Percentiles rank a stretch among this genome's conserved stretches.
Evolutionary conservation across 2,113 vertebrate genomes (phyloP).

Genomic region (Lonchura striata): DNA sequence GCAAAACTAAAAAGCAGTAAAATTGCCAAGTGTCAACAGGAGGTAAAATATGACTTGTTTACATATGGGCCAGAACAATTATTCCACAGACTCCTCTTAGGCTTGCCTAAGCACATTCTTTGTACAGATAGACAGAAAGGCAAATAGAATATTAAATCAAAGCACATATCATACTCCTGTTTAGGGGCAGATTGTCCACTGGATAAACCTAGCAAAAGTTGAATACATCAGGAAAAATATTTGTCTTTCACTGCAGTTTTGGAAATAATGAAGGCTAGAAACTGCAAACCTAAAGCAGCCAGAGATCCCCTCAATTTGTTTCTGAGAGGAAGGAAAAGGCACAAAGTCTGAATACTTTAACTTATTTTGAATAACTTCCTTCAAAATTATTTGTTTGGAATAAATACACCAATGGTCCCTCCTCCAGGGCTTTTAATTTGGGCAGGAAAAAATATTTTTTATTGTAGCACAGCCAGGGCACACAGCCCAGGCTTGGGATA

Average conservation of each 20-base stretch:
- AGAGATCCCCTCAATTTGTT: background rate
- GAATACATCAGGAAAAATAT: background rate
- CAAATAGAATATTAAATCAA: background rate
- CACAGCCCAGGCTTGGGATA: background rate
- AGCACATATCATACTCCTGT: background rate
- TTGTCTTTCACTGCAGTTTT: background rate
- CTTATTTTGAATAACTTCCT: background rate
- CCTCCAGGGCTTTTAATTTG: background rate
- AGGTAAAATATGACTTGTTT: background rate
- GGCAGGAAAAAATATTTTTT: background rate
- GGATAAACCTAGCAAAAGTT: background rate
- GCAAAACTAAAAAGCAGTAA: background rate
- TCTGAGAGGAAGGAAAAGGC: background rate
- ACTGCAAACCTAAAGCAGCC: background rate
- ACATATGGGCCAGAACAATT: background rate
- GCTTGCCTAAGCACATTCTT: slow-evolving; percentile 5
- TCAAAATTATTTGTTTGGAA: background rate
- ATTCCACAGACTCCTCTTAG: background rate
- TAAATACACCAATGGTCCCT: fast-evolving
- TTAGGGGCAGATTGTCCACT: background rate
- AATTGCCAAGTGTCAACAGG: background rate
- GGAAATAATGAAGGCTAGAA: background rate
- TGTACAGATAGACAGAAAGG: background rate
- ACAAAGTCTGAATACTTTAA: fast-evolving
- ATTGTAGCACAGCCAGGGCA: fast-evolving